These are phyloP conservation scores for Ptychochromis oligacanthus DNA, from an alignment of 2,113 vertebrate species.

Conservation along the genomic window DNA sequence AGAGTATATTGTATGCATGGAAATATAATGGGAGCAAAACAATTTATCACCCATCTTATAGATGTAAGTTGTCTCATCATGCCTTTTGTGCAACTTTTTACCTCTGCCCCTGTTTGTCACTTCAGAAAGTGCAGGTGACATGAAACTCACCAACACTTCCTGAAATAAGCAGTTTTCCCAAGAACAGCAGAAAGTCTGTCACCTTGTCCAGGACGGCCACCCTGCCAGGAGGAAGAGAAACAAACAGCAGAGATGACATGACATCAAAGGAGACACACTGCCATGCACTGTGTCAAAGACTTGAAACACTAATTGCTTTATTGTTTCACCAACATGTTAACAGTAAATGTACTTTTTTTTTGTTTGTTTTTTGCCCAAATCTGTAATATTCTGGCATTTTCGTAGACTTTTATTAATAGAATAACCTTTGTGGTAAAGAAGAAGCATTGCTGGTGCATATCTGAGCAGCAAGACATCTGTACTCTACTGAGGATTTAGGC, in stretches of 20 bases:
- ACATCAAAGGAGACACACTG: too few species aligned
- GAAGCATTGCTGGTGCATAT: neutral
- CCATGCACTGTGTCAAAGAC: neutral
- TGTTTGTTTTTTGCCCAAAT: too few species aligned
- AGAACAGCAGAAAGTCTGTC: conserved; percentile 91
- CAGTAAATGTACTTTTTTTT: neutral
- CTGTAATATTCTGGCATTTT: neutral
- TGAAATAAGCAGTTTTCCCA: conserved; percentile 93
- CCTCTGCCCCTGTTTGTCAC: neutral
- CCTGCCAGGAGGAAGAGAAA: conserved; percentile 66
- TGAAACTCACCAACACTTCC: conserved; percentile 89
- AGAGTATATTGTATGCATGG: neutral
- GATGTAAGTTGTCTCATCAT: neutral
- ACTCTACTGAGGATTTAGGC: neutral
- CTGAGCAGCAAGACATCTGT: neutral
- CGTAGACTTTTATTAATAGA: too few species aligned
- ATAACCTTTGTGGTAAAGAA: neutral
- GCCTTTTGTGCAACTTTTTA: neutral
- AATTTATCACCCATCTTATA: neutral
- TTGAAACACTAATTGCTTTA: neutral
- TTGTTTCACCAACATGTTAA: neutral
- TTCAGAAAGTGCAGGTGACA: neutral
- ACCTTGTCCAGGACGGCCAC: conserved; percentile 95
- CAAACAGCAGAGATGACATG: neutral
- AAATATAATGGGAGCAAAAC: too few species aligned